Base-by-base conservation (phyloP, 2,888 invertebrate species). In the Therioaphis trifolii region DNA sequence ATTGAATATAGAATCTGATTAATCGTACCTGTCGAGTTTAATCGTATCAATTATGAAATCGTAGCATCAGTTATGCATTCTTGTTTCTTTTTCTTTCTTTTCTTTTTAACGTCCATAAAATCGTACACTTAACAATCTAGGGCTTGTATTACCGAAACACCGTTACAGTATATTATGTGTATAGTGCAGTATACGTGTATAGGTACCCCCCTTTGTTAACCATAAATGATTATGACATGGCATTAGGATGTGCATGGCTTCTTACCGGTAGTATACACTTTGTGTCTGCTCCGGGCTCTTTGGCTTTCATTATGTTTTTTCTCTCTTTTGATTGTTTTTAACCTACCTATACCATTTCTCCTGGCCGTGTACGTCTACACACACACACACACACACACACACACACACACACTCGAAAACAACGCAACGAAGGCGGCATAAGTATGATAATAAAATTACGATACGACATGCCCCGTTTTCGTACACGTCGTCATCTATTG, bases 221-320 rank as follows among this genome's bases (percentile, higher is more conserved):
- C 52, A 52, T 78, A 79, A 79, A 79, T 55, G 78, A 79, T 79
- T 79, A 79, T 69, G 69, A 69, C 68, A 27, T 55, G 78, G 68
- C 78, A 79, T 79, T 79, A 79, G 40, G 55, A 79, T 4, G n/a
- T n/a, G n/a, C n/a, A 35, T 35, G 77, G 66, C 77, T 78, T 78
- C 77, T 78, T 77, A 52, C 52, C 2, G 11, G 68, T 21, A 14
- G 4, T n/a, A 27, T 24, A 66, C 14, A 52, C 35, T 77, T 35
- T 66, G 49, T 24, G 52, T 35, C 24, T 24, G 78, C 78, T 55
- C 55, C 68, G 9, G 78, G 78, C 78, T 24, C 40, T 79, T 69
- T 12, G 40, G 68, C 52, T 69, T 55, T 69, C 78, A 40, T 69
- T 40, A 52, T 43, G 24, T 43, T 4, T 24, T 55, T 9, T 76